phyloP scores from a whole-genome alignment of 2,113 vertebrate genomes.

The Pachypanchax playfairii region DNA sequence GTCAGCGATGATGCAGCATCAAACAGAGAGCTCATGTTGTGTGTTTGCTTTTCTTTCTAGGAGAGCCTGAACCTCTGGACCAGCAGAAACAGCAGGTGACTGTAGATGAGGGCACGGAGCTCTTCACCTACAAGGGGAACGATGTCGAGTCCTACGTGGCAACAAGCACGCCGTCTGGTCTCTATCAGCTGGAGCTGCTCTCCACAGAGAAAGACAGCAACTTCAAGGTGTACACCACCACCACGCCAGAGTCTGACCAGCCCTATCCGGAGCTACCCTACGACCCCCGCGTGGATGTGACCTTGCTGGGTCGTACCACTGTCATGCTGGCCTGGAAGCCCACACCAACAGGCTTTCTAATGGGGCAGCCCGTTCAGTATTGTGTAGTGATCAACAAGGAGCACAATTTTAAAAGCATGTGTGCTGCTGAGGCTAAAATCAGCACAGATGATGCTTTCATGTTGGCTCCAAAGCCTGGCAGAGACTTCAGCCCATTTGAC shows the following conservation, averaged over 20 bases:
- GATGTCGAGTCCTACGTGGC: constrained; percentile 93
- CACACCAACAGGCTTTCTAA: constrained; percentile 87
- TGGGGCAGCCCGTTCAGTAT: constrained; percentile 92
- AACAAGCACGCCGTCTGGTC: constrained; percentile 89
- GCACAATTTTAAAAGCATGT: constrained; percentile 99
- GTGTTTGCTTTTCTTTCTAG: constrained; percentile 71
- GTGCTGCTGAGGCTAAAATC: constrained; percentile 91
- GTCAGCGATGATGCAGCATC: neutral
- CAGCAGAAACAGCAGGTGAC: constrained; percentile 92
- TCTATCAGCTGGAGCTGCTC: constrained; percentile 95
- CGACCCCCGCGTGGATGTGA: constrained; percentile 94
- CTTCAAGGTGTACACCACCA: constrained; percentile 94
- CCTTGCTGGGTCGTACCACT: constrained; percentile 89
- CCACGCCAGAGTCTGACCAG: constrained; percentile 94
- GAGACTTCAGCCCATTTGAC: constrained; percentile 96
- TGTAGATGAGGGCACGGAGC: constrained; percentile 84
- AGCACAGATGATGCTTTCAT: constrained; percentile 89
- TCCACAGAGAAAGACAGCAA: constrained; percentile 97
- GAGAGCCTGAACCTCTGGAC: constrained; percentile 91
- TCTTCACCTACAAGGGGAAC: constrained; percentile 96
- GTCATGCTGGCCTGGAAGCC: constrained; percentile 96
- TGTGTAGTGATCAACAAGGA: constrained; percentile 96
- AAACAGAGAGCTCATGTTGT: constrained; percentile 27
- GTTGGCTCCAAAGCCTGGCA: constrained; percentile 90
- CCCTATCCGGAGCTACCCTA: constrained; percentile 95